Conservation (phyloP, 2,888 invertebrate genomes). For the Oligia strigilis region DNA sequence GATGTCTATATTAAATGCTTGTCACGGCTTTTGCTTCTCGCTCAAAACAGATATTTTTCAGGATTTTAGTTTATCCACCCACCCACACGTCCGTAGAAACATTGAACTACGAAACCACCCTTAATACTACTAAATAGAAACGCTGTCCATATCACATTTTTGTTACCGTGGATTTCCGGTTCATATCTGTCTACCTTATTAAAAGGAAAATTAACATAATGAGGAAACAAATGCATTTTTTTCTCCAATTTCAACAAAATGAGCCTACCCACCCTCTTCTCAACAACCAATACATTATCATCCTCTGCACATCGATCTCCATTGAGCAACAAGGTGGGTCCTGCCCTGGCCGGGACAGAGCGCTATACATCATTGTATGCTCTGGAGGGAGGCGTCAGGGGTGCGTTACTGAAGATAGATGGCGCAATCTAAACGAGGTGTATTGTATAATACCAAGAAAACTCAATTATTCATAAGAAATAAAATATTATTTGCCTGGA, state of each 20-base stretch:
- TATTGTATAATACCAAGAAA: neutral
- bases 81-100: neutral
- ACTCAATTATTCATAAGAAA: neutral
- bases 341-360: neutral
- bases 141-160: neutral
- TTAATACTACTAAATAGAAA: neutral
- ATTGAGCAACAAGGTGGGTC: constrained; percentile 11
- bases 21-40: neutral
- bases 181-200: neutral
- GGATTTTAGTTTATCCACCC: neutral
- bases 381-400: constrained; percentile 1
- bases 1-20: neutral
- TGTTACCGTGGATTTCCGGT: no score
- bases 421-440: neutral
- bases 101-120: neutral
- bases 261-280: neutral
- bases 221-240: neutral
- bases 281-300: constrained; percentile 11
- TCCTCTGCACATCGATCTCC: constrained; percentile 13
- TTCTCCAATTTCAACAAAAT: neutral
- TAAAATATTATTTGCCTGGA: neutral
- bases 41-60: neutral
- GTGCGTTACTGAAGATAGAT: constrained; percentile 29
- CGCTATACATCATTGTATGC: constrained; percentile 34
- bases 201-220: neutral